Base-by-base conservation (phyloP, 2,888 invertebrate species). In the Bembecia ichneumoniformis region DNA sequence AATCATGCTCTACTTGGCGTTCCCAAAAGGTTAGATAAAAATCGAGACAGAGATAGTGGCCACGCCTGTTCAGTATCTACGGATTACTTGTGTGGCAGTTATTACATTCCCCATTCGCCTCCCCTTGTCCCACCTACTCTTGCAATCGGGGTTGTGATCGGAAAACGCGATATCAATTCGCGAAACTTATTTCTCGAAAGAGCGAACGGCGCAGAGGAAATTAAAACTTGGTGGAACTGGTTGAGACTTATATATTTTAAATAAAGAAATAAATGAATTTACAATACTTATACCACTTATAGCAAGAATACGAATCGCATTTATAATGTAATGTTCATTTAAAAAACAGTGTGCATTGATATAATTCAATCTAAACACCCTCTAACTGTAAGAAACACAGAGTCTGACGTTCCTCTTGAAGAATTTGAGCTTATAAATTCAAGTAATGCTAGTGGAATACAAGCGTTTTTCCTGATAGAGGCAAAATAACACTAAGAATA, bases 141-240 rank as follows among this genome's bases (percentile, higher is more conserved):
- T 17, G 44, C 44, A 44, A 44, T 44, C 44, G 44, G 64, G 65
- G 65, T 64, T 65, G 60, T 63, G 66, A 76, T 74, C 68, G 71
- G 64, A 62, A 74, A 77, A 69, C 60, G 64, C 69, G 74, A 78
- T 77, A 78, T 73, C 71, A 69, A 73, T 75, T 69, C 68, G 60
- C 58, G 64, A 64, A 74, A 71, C 58, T 73, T 71, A 61, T 70
- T 61, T 68, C 16, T 44, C 11, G 44, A 44, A 44, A 13, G 28
- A 28, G 10, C 44, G 9, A 40, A 16, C 9, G 40, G 44, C 17
- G 11, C 9, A 44, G 10, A 44, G 44, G 44, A 44, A 44, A 44
- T 44, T 44, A 44, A 44, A 44, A 40, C 40, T 10, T 14, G 4
- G 17, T 44, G 15, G 9, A 44, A 16, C 16, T 44, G 13, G 44